phyloP scores from a whole-genome alignment of 2,888 invertebrate species.

The Sesamia inferens region DNA sequence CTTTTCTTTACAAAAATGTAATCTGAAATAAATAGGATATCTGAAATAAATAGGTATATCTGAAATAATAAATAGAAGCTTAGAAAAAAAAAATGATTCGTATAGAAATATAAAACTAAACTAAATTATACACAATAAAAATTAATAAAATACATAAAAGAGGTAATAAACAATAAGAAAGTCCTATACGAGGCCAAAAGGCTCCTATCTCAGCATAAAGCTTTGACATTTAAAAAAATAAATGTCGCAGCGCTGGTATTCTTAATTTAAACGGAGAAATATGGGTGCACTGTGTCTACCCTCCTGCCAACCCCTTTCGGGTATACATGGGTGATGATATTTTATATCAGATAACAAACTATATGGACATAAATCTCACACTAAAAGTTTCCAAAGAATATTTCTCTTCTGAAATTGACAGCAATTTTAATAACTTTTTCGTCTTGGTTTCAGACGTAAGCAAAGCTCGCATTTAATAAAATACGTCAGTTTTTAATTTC shows the following conservation, averaged over 20 bases:
- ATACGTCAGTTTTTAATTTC: constrained; percentile 43
- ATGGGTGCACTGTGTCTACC: not conserved
- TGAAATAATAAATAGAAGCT: too few relatives aligned
- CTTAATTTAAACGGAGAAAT: not conserved
- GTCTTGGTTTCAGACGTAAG: constrained; percentile 19
- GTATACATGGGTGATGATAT: not conserved
- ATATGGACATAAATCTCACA: not conserved
- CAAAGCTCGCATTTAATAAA: constrained; percentile 23
- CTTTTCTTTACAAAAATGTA: not conserved
- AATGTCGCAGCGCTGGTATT: too few relatives aligned
- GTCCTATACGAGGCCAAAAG: too few relatives aligned
- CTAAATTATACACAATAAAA: too few relatives aligned
- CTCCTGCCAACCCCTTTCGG: not conserved
- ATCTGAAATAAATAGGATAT: not conserved
- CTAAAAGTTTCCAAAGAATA: not conserved
- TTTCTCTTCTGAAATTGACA: constrained; percentile 5
- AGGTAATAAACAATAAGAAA: too few relatives aligned
- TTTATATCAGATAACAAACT: not conserved
- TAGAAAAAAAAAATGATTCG: too few relatives aligned
- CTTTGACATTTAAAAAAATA: too few relatives aligned
- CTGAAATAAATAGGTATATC: too few relatives aligned
- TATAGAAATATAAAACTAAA: too few relatives aligned
- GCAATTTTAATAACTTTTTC: constrained; percentile 25
- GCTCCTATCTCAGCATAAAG: too few relatives aligned
- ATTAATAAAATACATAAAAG: too few relatives aligned